Percentiles rank a stretch among this genome's conserved stretches.
Conservation (phyloP, 1,140 invertebrate species). For the Vollenhovia emeryi region DNA sequence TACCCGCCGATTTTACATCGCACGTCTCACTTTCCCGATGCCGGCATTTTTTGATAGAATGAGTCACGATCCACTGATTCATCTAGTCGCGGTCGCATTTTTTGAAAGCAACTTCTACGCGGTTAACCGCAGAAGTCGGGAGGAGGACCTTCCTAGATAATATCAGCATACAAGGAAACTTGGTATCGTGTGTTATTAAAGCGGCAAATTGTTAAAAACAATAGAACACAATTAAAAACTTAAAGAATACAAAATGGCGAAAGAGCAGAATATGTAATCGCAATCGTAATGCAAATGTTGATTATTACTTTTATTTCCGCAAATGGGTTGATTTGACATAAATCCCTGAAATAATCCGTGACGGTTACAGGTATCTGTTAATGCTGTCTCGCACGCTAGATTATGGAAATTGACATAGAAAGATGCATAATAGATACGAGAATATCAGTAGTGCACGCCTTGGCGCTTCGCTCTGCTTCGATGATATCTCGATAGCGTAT, state of each 20-base stretch:
- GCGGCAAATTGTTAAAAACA: background rate
- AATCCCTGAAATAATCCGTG: constrained; percentile 57
- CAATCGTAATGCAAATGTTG: background rate
- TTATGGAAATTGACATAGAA: constrained; percentile 42
- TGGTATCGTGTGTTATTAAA: background rate
- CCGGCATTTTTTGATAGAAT: constrained; percentile 14
- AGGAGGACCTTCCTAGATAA: constrained; percentile 1
- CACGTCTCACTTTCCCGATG: background rate
- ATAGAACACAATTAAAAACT: background rate
- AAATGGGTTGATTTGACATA: constrained; percentile 42
- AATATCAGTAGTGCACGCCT: constrained; percentile 29
- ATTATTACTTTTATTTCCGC: background rate
- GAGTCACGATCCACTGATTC: constrained; percentile 32
- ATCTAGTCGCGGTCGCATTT: constrained; percentile 18
- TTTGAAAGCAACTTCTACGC: background rate
- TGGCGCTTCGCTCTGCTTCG: constrained; percentile 43
- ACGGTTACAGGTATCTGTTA: constrained; percentile 26
- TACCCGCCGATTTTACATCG: background rate
- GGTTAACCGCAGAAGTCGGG: constrained; percentile 21
- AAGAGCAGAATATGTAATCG: background rate
- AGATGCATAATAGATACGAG: constrained; percentile 35
- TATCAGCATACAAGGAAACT: background rate
- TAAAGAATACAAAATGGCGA: background rate
- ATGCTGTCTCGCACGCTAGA: constrained; percentile 30
- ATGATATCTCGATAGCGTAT: constrained; percentile 61